Evolutionary conservation across 2,888 invertebrate genomes (phyloP), one percentile per base, ranked within the genome.

Genomic region (Iselma pallidipennis): DNA sequence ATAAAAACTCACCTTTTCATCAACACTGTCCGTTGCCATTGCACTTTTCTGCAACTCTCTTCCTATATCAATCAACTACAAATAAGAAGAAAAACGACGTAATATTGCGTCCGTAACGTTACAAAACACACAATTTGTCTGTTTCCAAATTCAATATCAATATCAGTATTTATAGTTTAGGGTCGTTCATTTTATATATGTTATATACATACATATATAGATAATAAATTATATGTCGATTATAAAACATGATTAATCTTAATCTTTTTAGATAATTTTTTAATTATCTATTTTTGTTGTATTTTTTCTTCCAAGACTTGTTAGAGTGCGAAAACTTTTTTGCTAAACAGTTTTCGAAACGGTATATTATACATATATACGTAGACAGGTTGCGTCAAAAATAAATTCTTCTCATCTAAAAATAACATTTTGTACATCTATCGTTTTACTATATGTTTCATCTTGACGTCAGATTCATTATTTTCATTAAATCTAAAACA

Each of bases 101-200:
- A 42, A 25, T 57, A 31, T 16, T 31, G 49, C 49, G 53, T 23
- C 25, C 49, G 49, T 49, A n/a, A 61, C 25, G 29, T 28, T 57
- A 26, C 57, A 61, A 61, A 53, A 57, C 29, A 37, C 53, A 57
- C 48, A 49, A 61, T n/a, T n/a, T n/a, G n/a, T n/a, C n/a, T n/a
- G n/a, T n/a, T n/a, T n/a, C n/a, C n/a, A n/a, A 56, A 57, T 53
- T 55, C 21, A 37, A 28, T 33, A 19, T 55, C 55, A 42, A 25
- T 61, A 57, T 61, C 61, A 53, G 54, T 57, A 57, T 61, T 61
- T 61, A 49, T 29, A 57, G 42, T 54, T 61, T 53, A 45, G 57
- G 61, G 57, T 61, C 61, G 61, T 61, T 57, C 61, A 61, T 57
- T 57, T 61, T 54, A 26, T 42, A 16, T 14, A 55, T 28, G 16